Evolutionary conservation across 2,797 vertebrate species (phyloP).

Genomic region (Hyperoplus immaculatus): DNA sequence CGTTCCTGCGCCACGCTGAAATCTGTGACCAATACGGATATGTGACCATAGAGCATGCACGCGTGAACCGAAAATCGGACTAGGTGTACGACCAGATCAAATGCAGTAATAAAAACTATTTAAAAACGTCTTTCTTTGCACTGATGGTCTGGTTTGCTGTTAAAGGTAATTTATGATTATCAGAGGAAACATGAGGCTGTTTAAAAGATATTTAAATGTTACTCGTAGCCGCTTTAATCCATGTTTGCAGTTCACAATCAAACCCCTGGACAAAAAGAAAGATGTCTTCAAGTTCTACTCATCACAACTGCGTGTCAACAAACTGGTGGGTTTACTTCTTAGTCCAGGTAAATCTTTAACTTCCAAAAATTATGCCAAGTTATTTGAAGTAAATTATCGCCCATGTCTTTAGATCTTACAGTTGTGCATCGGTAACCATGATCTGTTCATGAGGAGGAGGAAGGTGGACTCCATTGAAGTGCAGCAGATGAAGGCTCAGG

Average conservation of each 20-base stretch:
- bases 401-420: conserved; percentile 87
- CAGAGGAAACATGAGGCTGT: too few relatives aligned
- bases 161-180: too few relatives aligned
- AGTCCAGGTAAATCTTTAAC: not conserved
- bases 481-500: conserved; percentile 96
- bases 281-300: conserved; percentile 97
- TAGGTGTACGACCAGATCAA: too few relatives aligned
- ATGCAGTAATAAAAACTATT: too few relatives aligned
- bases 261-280: conserved; percentile 94
- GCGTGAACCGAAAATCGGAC: too few relatives aligned
- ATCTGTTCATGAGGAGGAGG: conserved; percentile 93
- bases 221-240: too few relatives aligned
- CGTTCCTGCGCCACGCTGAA: too few relatives aligned
- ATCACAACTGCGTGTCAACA: conserved; percentile 93
- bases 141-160: too few relatives aligned
- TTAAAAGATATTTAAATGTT: too few relatives aligned
- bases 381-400: not conserved
- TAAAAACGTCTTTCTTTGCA: too few relatives aligned
- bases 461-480: conserved; percentile 95
- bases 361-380: not conserved
- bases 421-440: conserved; percentile 94
- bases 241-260: conserved; percentile 90
- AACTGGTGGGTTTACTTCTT: conserved; percentile 85
- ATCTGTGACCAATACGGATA: too few relatives aligned
- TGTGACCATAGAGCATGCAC: too few relatives aligned